phyloP scores from a whole-genome alignment of 2,888 invertebrate genomes.

The Drosophila cyrtoloma region DNA sequence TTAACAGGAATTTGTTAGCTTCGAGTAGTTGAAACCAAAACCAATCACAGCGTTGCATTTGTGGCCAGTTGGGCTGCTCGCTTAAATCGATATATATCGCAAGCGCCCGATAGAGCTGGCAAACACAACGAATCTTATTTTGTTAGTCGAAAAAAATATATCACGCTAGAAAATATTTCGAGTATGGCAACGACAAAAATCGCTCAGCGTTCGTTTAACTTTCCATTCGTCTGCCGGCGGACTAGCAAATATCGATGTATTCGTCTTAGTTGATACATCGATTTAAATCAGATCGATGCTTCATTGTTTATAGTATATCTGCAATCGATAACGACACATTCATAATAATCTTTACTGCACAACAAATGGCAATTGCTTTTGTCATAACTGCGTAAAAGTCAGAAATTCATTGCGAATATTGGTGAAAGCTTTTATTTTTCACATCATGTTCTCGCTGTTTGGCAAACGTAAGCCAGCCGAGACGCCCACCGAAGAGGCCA shows the following conservation, averaged over 20 bases:
- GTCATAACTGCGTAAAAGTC: constrained; percentile 39
- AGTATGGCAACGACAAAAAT: background rate
- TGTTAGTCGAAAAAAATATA: background rate
- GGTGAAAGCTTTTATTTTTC: background rate
- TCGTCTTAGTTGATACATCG: background rate
- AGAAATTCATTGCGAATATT: background rate
- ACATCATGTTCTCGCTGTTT: constrained; percentile 81
- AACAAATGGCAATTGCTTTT: constrained; percentile 24
- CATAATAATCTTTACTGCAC: background rate
- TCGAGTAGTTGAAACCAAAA: constrained; percentile 57
- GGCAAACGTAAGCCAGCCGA: constrained; percentile 79
- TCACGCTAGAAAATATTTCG: background rate
- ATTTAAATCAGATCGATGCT: background rate
- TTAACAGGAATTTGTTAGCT: constrained; percentile 48
- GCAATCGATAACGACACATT: constrained; percentile 5
- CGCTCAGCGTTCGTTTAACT: background rate
- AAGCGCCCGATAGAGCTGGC: background rate
- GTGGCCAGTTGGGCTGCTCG: constrained; percentile 15
- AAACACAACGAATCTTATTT: background rate
- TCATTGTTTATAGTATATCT: background rate
- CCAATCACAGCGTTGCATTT: constrained; percentile 61
- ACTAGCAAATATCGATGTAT: background rate
- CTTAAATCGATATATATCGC: constrained; percentile 39
- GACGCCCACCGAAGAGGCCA: constrained; percentile 68
- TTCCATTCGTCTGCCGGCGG: background rate